A percentile compares a stretch with the other conserved stretches of the same genome.
These are phyloP conservation scores for Camarhynchus parvulus DNA, from an alignment of 2,113 vertebrate species.

Conservation along the genomic window DNA sequence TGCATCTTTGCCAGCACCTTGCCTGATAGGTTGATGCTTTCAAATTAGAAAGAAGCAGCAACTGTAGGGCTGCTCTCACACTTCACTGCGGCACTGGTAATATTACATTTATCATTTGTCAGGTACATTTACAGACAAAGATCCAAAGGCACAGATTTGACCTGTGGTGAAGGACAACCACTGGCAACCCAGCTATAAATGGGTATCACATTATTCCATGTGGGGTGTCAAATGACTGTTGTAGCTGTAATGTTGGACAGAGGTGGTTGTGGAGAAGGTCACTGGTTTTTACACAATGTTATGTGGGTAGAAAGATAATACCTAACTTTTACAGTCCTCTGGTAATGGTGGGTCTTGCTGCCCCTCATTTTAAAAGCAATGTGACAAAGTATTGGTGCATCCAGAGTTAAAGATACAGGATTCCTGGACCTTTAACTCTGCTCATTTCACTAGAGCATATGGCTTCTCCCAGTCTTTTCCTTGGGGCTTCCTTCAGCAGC, in stretches of 20 bases:
- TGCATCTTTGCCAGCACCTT: neutral
- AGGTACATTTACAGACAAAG: neutral
- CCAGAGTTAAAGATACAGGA: neutral
- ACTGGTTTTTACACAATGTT: neutral
- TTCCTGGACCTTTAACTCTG: neutral
- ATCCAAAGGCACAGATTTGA: neutral
- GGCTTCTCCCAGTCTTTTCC: neutral
- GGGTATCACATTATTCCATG: neutral
- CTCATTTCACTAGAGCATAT: neutral
- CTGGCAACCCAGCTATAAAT: neutral
- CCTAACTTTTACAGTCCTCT: neutral
- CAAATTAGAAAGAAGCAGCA: neutral
- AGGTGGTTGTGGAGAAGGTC: neutral
- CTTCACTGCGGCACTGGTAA: neutral
- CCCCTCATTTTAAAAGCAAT: neutral
- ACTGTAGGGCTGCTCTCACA: neutral
- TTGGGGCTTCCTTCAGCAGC: neutral
- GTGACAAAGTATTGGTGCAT: neutral
- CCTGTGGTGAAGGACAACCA: slow-evolving; percentile 21
- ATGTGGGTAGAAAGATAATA: neutral
- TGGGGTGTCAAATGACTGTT: neutral
- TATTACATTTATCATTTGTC: neutral
- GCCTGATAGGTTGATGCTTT: neutral
- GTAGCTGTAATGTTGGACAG: neutral
- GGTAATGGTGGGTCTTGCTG: neutral